Percentiles rank a stretch among this genome's conserved stretches.
phyloP scores from a whole-genome alignment of 2,888 invertebrate genomes.

The Doris montereyensis region DNA sequence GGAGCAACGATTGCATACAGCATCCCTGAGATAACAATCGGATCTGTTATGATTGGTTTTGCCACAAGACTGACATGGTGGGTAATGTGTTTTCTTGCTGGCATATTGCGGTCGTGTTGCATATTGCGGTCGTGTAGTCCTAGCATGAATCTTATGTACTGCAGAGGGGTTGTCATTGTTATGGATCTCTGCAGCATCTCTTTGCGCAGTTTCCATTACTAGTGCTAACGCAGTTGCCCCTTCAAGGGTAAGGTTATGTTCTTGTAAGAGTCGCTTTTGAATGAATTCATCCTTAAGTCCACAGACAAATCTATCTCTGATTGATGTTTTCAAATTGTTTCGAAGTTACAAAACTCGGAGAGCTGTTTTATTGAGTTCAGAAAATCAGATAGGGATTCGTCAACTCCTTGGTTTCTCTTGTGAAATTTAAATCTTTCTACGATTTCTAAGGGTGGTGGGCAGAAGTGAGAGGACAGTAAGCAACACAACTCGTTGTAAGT shows the following conservation, averaged over 20 bases:
- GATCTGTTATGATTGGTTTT: background rate
- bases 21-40: background rate
- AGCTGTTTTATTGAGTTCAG: background rate
- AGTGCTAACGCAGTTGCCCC: background rate
- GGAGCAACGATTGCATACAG: background rate
- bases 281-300: background rate
- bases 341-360: background rate
- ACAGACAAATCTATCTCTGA: background rate
- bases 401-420: background rate
- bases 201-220: constrained; percentile 3
- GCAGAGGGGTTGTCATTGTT: too few species aligned
- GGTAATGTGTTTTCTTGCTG: background rate
- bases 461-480: background rate
- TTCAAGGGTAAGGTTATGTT: background rate
- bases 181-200: constrained; percentile 6
- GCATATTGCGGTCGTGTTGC: too few species aligned
- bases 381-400: background rate
- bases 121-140: too few species aligned
- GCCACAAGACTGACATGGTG: background rate
- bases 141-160: background rate
- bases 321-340: background rate
- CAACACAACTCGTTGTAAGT: background rate
- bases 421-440: constrained; percentile 11
- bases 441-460: background rate
- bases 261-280: constrained; percentile 5